Base-by-base conservation (phyloP, 2,888 invertebrate species). In the Emmelina monodactyla region DNA sequence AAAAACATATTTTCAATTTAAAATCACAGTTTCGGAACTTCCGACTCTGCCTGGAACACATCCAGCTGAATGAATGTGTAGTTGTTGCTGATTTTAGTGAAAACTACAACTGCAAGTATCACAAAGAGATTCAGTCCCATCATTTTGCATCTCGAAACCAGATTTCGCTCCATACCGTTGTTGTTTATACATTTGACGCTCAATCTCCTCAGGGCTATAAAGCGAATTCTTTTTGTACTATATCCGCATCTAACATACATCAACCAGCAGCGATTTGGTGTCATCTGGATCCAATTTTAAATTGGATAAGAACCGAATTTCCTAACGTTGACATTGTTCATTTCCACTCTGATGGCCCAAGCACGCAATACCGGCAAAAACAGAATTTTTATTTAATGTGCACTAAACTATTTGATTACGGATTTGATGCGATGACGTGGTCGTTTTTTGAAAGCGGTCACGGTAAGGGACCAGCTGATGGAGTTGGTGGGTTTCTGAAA, bases 111-210 rank as follows among this genome's bases (percentile, higher is more conserved):
- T 28, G 32, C 28, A 46, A 45, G 37, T 35, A 22, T 32, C 28
- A 10, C 22, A 33, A 44, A 38, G 44, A 66, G 46, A 55, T 62
- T 11, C 61, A 66, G 39, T 43, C 53, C 3, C 48, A 53, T 31
- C 61, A 62, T 45, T 61, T 59, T 44, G 55, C 56, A 14, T 58
- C 56, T 2, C 32, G 53, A n/a, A 33, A 35, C 9, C 57, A 60
- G 41, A 39, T 61, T 3, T 52, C 55, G 28, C 44, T 65, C 7
- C 64, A 66, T 36, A 61, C 62, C 7, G 62, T 55, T 15, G 52
- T 64, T 2, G 38, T 55, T 1, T 62, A 62, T 36, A n/a, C n/a
- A n/a, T 19, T 6, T 19, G 9, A 6, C 19, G 10, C 11, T 28
- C 10, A 28, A 9, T 4, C 7, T 9, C 10, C 5, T 28, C 10